Evolutionary conservation across 2,888 invertebrate species (phyloP).

Genomic region (Cantharis rustica): DNA sequence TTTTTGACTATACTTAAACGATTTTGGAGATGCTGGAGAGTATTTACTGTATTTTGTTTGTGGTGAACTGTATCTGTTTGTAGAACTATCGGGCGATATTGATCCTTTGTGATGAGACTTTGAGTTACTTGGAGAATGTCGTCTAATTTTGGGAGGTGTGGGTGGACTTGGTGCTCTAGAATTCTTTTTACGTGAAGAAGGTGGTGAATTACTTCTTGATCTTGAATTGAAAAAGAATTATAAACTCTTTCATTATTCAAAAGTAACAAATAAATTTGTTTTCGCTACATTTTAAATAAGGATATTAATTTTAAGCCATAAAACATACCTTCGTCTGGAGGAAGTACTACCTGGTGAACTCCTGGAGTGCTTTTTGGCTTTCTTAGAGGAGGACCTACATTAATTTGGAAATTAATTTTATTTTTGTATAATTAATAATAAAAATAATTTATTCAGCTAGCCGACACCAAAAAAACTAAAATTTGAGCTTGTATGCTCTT

Average conservation of each 20-base stretch:
- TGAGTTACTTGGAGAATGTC: constrained; percentile 51
- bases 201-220: constrained; percentile 55
- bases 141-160: constrained; percentile 52
- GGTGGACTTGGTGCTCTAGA: constrained; percentile 50
- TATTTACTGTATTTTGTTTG: constrained; percentile 40
- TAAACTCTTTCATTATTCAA: too few relatives aligned
- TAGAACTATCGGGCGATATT: constrained; percentile 49
- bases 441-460: neutral
- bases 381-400: constrained; percentile 54
- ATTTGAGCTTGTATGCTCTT: neutral
- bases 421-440: neutral
- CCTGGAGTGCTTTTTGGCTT: constrained; percentile 55
- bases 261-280: too few relatives aligned
- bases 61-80: constrained; percentile 51
- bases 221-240: constrained; percentile 42
- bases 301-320: neutral
- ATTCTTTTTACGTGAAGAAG: constrained; percentile 50
- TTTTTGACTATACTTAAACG: constrained; percentile 47
- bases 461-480: too few relatives aligned
- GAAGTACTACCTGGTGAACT: constrained; percentile 54
- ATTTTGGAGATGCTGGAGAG: constrained; percentile 48
- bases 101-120: constrained; percentile 49
- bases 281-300: neutral
- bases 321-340: constrained; percentile 51
- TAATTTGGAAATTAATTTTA: constrained; percentile 36